phyloP scores from a whole-genome alignment of 2,888 invertebrate species.

The Synanthedon andrenaeformis region DNA sequence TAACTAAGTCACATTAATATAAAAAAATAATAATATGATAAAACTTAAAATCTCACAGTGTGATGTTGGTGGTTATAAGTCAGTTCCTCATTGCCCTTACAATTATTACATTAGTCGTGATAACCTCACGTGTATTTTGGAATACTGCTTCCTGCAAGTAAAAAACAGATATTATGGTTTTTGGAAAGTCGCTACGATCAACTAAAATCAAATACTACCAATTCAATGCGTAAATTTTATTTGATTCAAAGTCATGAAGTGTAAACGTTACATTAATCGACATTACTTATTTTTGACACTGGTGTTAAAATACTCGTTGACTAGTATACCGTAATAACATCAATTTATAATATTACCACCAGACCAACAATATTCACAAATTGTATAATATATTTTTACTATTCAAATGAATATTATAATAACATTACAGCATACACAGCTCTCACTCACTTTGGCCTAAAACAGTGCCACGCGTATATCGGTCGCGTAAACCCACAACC shows the following conservation, averaged over 20 bases:
- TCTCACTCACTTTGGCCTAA: neutral
- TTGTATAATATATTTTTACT: neutral
- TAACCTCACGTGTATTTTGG: constrained; percentile 69
- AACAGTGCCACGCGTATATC: no score
- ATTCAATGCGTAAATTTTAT: constrained; percentile 58
- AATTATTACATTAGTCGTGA: constrained; percentile 52
- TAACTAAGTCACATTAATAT: neutral
- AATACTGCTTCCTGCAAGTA: constrained; percentile 66
- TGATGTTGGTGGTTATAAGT: constrained; percentile 48
- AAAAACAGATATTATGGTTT: constrained; percentile 13
- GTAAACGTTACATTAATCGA: constrained; percentile 50
- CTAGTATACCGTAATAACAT: constrained; percentile 30
- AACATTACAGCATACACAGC: neutral
- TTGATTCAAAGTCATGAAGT: constrained; percentile 53
- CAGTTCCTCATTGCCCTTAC: constrained; percentile 61
- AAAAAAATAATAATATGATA: neutral
- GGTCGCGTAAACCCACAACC: no score
- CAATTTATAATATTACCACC: neutral
- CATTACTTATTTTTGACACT: constrained; percentile 43
- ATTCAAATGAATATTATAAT: neutral
- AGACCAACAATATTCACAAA: neutral
- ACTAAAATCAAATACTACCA: no score
- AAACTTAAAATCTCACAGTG: constrained; percentile 7
- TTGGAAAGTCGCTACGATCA: no score
- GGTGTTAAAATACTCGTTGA: constrained; percentile 61